Conservation (phyloP, 2,888 invertebrate species). For the Cheilosia pagana region DNA sequence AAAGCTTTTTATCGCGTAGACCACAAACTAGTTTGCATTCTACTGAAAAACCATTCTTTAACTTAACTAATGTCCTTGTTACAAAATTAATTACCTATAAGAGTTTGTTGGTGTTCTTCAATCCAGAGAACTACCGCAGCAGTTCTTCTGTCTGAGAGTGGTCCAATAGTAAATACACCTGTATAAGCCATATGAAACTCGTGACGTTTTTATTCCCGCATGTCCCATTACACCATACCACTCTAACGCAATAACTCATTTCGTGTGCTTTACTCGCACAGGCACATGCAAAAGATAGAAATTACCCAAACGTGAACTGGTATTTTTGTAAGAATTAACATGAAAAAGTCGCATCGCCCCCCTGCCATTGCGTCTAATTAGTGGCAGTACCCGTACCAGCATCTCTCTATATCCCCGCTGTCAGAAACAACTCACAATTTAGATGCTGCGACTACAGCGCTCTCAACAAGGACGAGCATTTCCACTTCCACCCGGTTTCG, state of each 20-base stretch:
- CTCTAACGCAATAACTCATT: constrained; percentile 20
- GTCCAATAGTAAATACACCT: neutral
- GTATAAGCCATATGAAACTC: too few species aligned
- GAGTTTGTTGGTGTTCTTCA: too few species aligned
- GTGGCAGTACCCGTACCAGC: neutral
- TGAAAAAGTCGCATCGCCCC: constrained; percentile 32
- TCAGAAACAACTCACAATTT: constrained; percentile 40
- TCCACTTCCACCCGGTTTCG: neutral
- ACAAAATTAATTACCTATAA: too few species aligned
- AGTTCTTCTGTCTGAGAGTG: too few species aligned
- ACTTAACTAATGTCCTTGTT: too few species aligned
- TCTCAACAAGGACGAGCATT: constrained; percentile 4
- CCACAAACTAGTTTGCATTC: too few species aligned
- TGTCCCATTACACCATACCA: neutral
- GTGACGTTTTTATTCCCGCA: too few species aligned
- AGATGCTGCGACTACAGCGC: constrained; percentile 6
- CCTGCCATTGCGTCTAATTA: constrained; percentile 40
- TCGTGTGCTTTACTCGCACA: constrained; percentile 5
- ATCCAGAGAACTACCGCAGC: too few species aligned
- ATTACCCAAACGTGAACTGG: constrained; percentile 45
- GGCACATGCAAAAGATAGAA: constrained; percentile 21
- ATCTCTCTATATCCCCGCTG: constrained; percentile 5
- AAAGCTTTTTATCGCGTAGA: too few species aligned
- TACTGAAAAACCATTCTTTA: too few species aligned
- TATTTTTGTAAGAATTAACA: constrained; percentile 40